Base-by-base conservation (phyloP, 2,797 vertebrate genomes). In the Spea hammondii region DNA sequence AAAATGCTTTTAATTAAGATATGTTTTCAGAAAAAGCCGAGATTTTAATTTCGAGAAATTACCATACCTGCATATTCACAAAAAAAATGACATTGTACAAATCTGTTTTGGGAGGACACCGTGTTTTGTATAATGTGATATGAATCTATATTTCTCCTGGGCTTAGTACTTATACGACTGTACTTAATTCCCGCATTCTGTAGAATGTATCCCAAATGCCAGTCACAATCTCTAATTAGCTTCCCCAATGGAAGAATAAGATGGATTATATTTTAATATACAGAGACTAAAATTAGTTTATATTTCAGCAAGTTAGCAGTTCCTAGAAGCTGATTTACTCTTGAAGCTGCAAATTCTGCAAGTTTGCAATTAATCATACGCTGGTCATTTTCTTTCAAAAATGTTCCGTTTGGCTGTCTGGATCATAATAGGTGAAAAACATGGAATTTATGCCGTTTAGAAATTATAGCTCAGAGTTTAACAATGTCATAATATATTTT, bases 191-290 rank as follows among this genome's bases (percentile, higher is more conserved):
- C 88, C 90, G 83, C 88, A 86, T 93, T 92, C 90, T 88, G 85
- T 84, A 86, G 88, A 91, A 89, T 91, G 87, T 86, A 91, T 90
- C 93, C 91, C 87, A 87, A 87, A 85, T 88, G 90, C 91, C 94
- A 93, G 90, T 94, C 94, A 90, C 92, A 90, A 93, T 94, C 94
- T 93, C 92, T 93, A 94, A 92, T 92, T 96, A 95, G 93, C 91
- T 93, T 90, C 91, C 91, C 92, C 83, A 83, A 80, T 85, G 92
- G 93, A 93, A 91, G 89, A 93, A 88, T 91, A 92, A 95, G 93
- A 92, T 94, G 92, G 91, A 95, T 96, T 95, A 93, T 96, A 94
- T 97, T 97, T 97, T 97, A 95, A 90, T 94, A 95, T 92, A 91
- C 91, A 87, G 90, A 90, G 92, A 92, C 93, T 93, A 93, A 95